Evolutionary conservation across 2,797 vertebrate genomes (phyloP).

Genomic region (Gobio occitaniae): DNA sequence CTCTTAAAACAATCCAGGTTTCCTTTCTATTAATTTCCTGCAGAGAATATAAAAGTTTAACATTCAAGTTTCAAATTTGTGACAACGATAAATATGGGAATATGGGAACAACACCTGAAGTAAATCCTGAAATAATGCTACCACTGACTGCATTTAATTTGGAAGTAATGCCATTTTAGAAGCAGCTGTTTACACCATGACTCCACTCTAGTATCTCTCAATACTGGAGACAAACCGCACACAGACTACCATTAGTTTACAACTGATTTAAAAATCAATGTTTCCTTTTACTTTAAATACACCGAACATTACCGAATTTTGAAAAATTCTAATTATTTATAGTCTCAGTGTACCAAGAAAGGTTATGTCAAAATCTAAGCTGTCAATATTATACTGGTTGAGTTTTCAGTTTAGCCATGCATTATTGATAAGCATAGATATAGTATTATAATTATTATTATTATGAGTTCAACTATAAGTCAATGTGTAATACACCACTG

Average conservation of each 20-base stretch:
- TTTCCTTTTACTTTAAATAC: conserved; percentile 15
- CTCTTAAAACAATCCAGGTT: not conserved
- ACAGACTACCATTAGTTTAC: conserved; percentile 28
- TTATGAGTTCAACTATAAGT: not conserved
- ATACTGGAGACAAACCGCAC: conserved; percentile 22
- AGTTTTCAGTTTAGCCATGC: not conserved
- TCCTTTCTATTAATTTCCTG: not conserved
- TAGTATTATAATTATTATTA: not conserved
- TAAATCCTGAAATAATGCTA: conserved; percentile 17
- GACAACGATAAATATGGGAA: not conserved
- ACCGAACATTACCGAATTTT: not conserved
- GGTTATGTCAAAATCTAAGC: not conserved
- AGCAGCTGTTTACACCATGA: conserved; percentile 42
- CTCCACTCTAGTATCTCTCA: conserved; percentile 32
- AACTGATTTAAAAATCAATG: conserved; percentile 29
- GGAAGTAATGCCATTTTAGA: conserved; percentile 25
- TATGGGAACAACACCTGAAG: conserved; percentile 14
- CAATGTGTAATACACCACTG: not conserved
- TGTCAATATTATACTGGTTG: not conserved
- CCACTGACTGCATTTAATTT: conserved; percentile 17
- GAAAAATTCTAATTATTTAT: conserved; percentile 2
- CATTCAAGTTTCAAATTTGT: not conserved
- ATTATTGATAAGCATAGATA: not conserved
- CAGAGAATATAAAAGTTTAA: not conserved
- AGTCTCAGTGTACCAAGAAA: not conserved